phyloP scores from a whole-genome alignment of 1,140 invertebrate species.

The Euschistus heros region DNA sequence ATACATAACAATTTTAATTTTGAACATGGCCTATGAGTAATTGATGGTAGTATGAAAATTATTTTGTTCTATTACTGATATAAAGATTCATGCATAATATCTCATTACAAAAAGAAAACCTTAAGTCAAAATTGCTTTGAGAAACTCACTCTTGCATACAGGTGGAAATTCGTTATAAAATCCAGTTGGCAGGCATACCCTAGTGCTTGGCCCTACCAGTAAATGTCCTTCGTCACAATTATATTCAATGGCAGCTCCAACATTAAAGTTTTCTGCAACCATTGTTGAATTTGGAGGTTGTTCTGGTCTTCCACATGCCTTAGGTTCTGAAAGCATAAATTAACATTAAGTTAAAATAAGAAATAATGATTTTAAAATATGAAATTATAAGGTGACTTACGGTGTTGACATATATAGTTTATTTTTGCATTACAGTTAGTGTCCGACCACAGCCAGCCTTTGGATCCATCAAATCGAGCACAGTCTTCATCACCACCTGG shows the following conservation, averaged over 20 bases:
- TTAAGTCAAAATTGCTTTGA: background rate
- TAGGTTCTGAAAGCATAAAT: conserved; percentile 52
- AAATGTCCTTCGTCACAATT: conserved; percentile 75
- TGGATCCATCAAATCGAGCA: conserved; percentile 81
- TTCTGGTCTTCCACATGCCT: conserved; percentile 79
- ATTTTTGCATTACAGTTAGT: conserved; percentile 75
- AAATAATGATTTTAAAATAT: background rate
- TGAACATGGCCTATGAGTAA: too few species aligned
- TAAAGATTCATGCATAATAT: too few species aligned
- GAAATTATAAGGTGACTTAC: conserved; percentile 46
- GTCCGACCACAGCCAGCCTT: conserved; percentile 90
- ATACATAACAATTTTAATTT: too few species aligned
- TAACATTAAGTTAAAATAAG: background rate
- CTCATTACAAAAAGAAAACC: too few species aligned
- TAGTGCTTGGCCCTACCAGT: conserved; percentile 67
- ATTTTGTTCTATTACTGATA: too few species aligned
- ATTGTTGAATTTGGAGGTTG: conserved; percentile 89
- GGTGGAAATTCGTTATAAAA: conserved; percentile 91
- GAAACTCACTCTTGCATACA: conserved; percentile 75
- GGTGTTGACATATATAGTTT: conserved; percentile 90
- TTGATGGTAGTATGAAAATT: too few species aligned
- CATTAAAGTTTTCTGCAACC: conserved; percentile 58
- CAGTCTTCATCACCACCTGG: conserved; percentile 75
- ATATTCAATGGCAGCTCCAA: conserved; percentile 78
- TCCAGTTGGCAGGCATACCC: conserved; percentile 79